Evolutionary conservation across 2,113 vertebrate genomes (phyloP).

Genomic region (Oryzias woworae): DNA sequence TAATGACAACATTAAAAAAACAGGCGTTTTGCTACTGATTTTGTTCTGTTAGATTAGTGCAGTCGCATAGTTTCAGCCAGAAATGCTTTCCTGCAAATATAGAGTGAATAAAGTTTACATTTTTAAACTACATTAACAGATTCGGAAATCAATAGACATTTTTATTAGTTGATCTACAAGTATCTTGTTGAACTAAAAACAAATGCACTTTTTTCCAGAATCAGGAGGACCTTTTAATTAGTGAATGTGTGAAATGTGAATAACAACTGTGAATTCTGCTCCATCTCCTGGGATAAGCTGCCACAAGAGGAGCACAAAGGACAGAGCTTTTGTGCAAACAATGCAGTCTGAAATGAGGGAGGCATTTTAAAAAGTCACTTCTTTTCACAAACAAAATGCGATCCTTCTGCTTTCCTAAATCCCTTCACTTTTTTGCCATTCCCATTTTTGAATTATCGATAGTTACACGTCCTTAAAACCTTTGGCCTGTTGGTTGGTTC

Average conservation of each 20-base stretch:
- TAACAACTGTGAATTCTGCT: conserved; percentile 55
- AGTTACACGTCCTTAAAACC: conserved; percentile 33
- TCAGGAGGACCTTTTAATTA: conserved; percentile 39
- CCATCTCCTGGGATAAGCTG: conserved; percentile 59
- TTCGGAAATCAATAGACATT: no score
- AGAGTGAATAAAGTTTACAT: no score
- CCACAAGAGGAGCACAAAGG: conserved; percentile 62
- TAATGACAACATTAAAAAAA: no score
- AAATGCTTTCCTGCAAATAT: no score
- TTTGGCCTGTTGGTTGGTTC: conserved; percentile 39
- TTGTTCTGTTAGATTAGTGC: no score
- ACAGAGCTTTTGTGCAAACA: conserved; percentile 73
- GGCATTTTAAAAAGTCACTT: conserved; percentile 69
- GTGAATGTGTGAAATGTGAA: conserved; percentile 57
- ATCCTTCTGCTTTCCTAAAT: conserved; percentile 41
- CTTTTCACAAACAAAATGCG: conserved; percentile 61
- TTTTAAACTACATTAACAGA: no score
- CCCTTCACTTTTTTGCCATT: background rate
- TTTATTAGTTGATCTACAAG: no score
- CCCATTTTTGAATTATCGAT: conserved; percentile 25
- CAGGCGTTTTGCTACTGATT: no score
- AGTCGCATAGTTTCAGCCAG: no score
- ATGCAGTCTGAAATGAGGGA: conserved; percentile 69
- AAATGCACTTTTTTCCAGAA: background rate
- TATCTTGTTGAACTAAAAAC: background rate